These are phyloP conservation scores for Myocastor coypus DNA, from an alignment of 2,113 vertebrate species.

Conservation along the genomic window DNA sequence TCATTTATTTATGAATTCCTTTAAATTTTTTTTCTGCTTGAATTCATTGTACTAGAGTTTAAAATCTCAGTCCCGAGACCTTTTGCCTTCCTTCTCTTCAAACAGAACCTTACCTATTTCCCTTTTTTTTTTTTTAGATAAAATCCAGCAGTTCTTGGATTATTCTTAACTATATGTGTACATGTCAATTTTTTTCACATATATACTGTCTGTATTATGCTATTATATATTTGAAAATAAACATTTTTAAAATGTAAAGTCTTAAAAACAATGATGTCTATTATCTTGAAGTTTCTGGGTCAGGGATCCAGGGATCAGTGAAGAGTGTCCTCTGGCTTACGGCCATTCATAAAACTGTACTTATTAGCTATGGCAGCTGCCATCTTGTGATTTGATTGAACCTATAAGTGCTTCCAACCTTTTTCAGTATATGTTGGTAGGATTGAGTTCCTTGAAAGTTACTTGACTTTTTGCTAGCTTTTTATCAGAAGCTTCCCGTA, in stretches of 20 bases:
- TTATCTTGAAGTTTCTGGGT: background rate
- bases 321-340: background rate
- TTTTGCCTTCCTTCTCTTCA: background rate
- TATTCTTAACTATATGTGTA: background rate
- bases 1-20: background rate
- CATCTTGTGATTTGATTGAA: background rate
- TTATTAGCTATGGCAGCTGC: background rate
- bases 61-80: background rate
- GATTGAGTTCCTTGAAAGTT: constrained; percentile 41
- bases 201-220: background rate
- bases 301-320: background rate
- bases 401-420: background rate
- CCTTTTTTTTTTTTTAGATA: background rate
- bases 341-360: background rate
- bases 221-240: background rate
- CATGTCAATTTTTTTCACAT: background rate
- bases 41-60: background rate
- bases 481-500: background rate
- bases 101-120: background rate
- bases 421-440: background rate
- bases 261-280: background rate
- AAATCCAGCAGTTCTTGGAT: background rate
- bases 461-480: background rate
- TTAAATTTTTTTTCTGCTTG: background rate
- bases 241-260: background rate